Evolutionary conservation across 2,888 invertebrate species (phyloP).

Genomic region (Petrolisthes cinctipes): DNA sequence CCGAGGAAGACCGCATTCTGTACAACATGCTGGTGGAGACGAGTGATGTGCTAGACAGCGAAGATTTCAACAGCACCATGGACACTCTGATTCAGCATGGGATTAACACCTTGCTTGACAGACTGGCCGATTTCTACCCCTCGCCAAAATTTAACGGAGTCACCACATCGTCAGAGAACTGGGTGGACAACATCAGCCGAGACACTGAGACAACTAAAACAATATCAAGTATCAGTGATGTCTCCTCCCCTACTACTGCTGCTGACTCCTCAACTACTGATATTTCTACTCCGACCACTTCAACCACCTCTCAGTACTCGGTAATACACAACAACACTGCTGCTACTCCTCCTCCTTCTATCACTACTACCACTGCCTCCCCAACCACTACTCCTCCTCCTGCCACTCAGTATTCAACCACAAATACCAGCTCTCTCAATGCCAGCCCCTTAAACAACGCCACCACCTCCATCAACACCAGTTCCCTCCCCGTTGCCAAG

Average conservation of each 20-base stretch:
- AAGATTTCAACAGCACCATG: slow-evolving; percentile 58
- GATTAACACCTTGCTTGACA: slow-evolving; percentile 54
- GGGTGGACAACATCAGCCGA: slow-evolving; percentile 48
- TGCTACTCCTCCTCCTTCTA: not conserved
- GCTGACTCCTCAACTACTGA: not conserved
- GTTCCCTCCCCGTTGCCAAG: slow-evolving; percentile 56
- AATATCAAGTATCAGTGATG: not conserved
- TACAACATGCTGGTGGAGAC: slow-evolving; percentile 59
- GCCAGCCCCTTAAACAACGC: not conserved
- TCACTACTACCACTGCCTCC: not conserved
- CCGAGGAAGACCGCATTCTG: slow-evolving; percentile 42
- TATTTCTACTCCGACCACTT: not conserved
- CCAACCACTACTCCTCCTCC: slow-evolving; percentile 4
- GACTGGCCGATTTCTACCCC: slow-evolving; percentile 63
- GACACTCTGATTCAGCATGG: slow-evolving; percentile 58
- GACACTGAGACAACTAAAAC: not conserved
- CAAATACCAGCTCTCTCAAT: no score
- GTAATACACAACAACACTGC: not conserved
- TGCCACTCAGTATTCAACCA: slow-evolving; percentile 2
- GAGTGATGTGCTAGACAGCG: slow-evolving; percentile 56
- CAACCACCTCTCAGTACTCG: not conserved
- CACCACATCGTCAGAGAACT: slow-evolving; percentile 26
- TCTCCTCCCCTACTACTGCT: not conserved
- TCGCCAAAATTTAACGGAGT: slow-evolving; percentile 14
- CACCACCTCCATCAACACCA: slow-evolving; percentile 9